Conservation (phyloP, 2,797 vertebrate genomes). For the Hirundo rustica region DNA sequence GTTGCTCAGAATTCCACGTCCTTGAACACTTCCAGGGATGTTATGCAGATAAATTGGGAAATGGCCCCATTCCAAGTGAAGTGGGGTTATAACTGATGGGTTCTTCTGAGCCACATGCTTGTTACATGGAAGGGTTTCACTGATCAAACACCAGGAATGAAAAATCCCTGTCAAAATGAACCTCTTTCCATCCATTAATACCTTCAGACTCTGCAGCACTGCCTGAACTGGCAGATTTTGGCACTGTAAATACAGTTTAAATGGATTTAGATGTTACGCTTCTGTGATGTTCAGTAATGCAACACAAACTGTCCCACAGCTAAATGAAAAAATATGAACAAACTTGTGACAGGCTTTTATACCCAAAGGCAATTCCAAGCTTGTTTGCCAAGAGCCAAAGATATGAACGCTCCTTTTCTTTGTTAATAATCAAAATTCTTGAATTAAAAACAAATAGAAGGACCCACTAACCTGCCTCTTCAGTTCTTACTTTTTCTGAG, state of each 20-base stretch:
- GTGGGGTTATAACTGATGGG: not conserved
- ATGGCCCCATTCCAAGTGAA: not conserved
- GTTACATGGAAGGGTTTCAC: not conserved
- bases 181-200: not conserved
- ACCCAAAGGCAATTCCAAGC: not conserved
- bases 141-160: not conserved
- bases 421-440: not conserved
- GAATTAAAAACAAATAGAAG: conserved; percentile 58
- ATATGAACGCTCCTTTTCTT: not conserved
- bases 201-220: not conserved
- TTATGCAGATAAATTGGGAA: not conserved
- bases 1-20: not conserved
- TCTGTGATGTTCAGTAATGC: not conserved
- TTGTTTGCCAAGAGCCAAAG: not conserved
- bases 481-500: conserved; percentile 92
- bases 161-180: not conserved
- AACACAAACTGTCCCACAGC: not conserved
- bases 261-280: not conserved
- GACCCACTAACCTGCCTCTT: conserved; percentile 91
- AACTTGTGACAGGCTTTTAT: not conserved
- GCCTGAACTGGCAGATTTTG: not conserved
- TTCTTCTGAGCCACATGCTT: not conserved
- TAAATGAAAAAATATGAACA: not conserved
- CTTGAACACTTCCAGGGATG: not conserved
- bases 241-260: not conserved